Evolutionary conservation across 2,113 vertebrate species (phyloP).

Genomic region (Chloropsis hardwickii): DNA sequence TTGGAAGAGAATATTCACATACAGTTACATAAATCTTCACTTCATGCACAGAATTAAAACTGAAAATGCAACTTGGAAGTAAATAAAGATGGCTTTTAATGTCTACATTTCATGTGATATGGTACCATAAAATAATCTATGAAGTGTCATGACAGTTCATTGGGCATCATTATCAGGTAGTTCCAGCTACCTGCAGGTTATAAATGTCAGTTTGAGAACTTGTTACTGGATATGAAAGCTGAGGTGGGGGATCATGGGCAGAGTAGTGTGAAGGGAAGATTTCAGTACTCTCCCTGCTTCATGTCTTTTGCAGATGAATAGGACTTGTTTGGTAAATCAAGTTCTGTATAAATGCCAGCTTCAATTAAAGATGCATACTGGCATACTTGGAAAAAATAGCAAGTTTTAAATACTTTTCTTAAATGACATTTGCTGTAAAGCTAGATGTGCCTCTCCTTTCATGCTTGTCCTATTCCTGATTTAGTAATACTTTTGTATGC

Average conservation of each 20-base stretch:
- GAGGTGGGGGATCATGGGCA: background rate
- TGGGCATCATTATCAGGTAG: background rate
- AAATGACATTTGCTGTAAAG: conserved; percentile 23
- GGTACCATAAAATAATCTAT: background rate
- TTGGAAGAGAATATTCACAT: background rate
- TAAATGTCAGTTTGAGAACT: background rate
- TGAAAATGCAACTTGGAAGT: background rate
- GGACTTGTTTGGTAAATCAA: background rate
- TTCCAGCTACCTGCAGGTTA: background rate
- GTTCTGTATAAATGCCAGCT: background rate
- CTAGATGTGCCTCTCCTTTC: conserved; percentile 10
- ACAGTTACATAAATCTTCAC: background rate
- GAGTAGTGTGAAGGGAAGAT: background rate
- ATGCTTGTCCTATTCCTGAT: conserved; percentile 17
- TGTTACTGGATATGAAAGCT: background rate
- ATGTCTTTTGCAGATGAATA: background rate
- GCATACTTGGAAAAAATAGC: background rate
- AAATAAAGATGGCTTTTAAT: background rate
- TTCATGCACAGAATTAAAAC: background rate
- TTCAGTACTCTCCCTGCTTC: background rate
- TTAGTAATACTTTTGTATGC: conserved; percentile 32
- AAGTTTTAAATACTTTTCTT: background rate
- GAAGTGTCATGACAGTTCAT: background rate
- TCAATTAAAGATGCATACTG: background rate
- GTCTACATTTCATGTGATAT: background rate